Percentiles rank a stretch among this genome's conserved stretches.
Conservation (phyloP, 2,888 invertebrate genomes). For the Gymnocheta viridis region DNA sequence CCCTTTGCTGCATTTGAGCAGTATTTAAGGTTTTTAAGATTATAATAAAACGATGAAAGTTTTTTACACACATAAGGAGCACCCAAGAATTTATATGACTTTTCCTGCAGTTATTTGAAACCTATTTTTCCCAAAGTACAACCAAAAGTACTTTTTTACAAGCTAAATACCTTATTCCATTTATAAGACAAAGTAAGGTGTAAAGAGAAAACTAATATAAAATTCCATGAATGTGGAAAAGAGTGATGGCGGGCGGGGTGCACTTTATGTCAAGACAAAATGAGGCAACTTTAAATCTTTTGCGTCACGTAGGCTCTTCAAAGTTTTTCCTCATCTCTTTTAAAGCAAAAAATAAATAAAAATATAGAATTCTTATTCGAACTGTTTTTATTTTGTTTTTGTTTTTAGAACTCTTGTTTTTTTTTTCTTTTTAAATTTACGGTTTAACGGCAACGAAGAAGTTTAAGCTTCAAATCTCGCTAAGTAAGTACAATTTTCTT, state of each 20-base stretch:
- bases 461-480: slow-evolving; percentile 76
- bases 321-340: slow-evolving; percentile 71
- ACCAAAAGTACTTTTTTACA: slow-evolving; percentile 43
- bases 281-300: slow-evolving; percentile 72
- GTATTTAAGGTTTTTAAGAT: not conserved
- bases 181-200: slow-evolving; percentile 6
- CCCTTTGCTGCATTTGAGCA: not conserved
- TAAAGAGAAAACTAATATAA: slow-evolving; percentile 18
- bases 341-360: not conserved
- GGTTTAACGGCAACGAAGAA: slow-evolving; percentile 77
- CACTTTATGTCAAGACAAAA: slow-evolving; percentile 32
- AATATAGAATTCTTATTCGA: slow-evolving; percentile 27
- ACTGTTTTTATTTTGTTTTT: slow-evolving; percentile 32
- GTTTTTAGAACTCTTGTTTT: not conserved
- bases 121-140: slow-evolving; percentile 23
- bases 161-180: slow-evolving; percentile 38
- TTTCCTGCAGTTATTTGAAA: slow-evolving; percentile 28
- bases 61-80: not conserved
- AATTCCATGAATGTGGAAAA: slow-evolving; percentile 13
- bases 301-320: slow-evolving; percentile 80
- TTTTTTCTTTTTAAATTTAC: slow-evolving; percentile 76
- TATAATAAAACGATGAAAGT: not conserved
- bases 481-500: slow-evolving; percentile 76
- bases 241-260: not conserved
- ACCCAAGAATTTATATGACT: not conserved